Base-by-base conservation (phyloP, 2,797 vertebrate species). In the Gymnodraco acuticeps region DNA sequence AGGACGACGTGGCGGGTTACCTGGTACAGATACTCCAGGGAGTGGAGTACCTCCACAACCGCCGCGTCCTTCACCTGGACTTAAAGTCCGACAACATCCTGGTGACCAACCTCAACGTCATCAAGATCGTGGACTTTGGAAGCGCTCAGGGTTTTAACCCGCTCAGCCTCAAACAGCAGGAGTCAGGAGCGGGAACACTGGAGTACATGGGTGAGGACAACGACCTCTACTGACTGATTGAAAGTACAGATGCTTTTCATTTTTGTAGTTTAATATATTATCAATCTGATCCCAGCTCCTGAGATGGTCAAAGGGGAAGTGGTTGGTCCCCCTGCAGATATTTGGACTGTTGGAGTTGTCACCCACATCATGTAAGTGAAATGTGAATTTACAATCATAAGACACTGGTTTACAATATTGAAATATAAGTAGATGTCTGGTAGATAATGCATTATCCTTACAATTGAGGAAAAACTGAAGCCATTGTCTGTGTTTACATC, bases 111-210 rank as follows among this genome's bases (percentile, higher is more conserved):
- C 94, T 96, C 87, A 98, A 97, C 0, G 75, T 92, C 54, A 84
- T 99, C 76, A 99, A 99, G 93, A 97, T 99, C 1, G 95, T 99
- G 0, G 98, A 99, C 92, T 97, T 99, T 0, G 98, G 98, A 56
- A 98, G 96, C 0, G 97, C 98, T 50, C 97, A 97, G 89, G 95
- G 87, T 68, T 99, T 98, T 90, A 97, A 96, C 75, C 97, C 98
- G 0, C 96, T 97, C 3, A 94, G 93, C 60, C 94, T 98, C 74
- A 94, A 90, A 64, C 94, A 93, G 6, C 94, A 95, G 50, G 95
- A 95, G 27, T 86, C 92, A 15, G 95, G 94, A 10, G 86, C 93
- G 0, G 97, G 96, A 60, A 96, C 96, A 0, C 89, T 97, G 82
- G 97, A 99, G 86, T 98, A 96, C 81, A 94, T 90, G 91, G 93